These are phyloP conservation scores for Scaptomyza reducta DNA, from an alignment of 2,888 invertebrate genomes.

Conservation along the genomic window DNA sequence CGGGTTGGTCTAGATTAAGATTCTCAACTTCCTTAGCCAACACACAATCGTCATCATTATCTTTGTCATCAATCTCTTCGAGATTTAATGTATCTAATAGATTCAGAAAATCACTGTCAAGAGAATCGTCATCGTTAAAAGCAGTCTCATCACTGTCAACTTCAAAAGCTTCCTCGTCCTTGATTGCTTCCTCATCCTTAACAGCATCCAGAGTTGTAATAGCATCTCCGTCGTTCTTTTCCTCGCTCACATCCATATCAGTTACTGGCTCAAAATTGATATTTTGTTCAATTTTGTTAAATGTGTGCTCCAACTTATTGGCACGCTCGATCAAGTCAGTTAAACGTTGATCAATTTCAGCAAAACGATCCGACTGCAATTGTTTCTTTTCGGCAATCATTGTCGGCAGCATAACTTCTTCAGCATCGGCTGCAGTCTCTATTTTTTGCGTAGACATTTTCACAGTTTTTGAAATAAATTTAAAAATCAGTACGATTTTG, in stretches of 20 bases:
- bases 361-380: slow-evolving; percentile 16
- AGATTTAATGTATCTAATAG: not conserved
- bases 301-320: not conserved
- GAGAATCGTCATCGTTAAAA: not conserved
- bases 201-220: not conserved
- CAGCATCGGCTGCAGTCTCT: not conserved
- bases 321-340: slow-evolving; percentile 19
- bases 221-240: not conserved
- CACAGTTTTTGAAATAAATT: not conserved
- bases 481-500: not conserved
- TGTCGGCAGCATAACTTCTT: not conserved
- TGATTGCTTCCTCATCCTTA: not conserved
- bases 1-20: slow-evolving; percentile 19
- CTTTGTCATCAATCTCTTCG: not conserved
- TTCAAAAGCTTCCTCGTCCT: not conserved
- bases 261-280: not conserved
- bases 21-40: not conserved
- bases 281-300: slow-evolving; percentile 14
- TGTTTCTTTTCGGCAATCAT: not conserved
- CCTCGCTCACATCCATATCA: not conserved
- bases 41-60: not conserved
- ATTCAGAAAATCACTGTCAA: not conserved
- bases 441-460: slow-evolving; percentile 30
- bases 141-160: not conserved
- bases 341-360: slow-evolving; percentile 46